Conservation (phyloP, 2,888 invertebrate species). For the Agonopterix alstromeriana region DNA sequence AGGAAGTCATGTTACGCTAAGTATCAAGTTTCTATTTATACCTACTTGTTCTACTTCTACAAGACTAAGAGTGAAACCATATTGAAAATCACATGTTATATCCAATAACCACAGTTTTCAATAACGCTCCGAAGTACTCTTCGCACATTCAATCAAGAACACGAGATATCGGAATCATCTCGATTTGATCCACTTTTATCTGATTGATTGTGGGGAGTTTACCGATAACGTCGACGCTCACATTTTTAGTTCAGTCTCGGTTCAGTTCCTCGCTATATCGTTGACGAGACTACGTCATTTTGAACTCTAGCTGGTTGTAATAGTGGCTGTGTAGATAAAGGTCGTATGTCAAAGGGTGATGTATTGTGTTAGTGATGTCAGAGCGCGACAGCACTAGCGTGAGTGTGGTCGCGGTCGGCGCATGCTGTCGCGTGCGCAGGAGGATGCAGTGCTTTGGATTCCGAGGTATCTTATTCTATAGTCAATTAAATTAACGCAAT, state of each 20-base stretch:
- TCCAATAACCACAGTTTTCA: too few relatives aligned
- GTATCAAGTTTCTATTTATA: too few relatives aligned
- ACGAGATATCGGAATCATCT: slow-evolving; percentile 38
- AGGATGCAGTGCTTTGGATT: slow-evolving; percentile 72
- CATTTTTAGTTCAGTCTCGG: slow-evolving; percentile 40
- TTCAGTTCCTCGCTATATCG: slow-evolving; percentile 23
- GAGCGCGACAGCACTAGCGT: slow-evolving; percentile 59
- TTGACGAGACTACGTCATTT: slow-evolving; percentile 20
- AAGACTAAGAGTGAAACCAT: too few relatives aligned
- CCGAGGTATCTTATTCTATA: slow-evolving; percentile 42
- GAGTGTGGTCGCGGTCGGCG: slow-evolving; percentile 44
- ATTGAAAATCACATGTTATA: too few relatives aligned
- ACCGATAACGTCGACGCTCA: slow-evolving; percentile 41
- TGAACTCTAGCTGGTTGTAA: slow-evolving; percentile 30
- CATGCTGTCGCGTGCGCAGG: slow-evolving; percentile 65
- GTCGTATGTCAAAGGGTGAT: slow-evolving; percentile 46
- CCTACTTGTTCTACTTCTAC: too few relatives aligned
- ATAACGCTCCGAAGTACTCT: neutral
- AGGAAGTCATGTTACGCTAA: too few relatives aligned
- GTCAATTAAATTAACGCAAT: too few relatives aligned
- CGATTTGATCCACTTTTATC: slow-evolving; percentile 43
- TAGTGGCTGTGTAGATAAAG: slow-evolving; percentile 22
- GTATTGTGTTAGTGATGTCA: slow-evolving; percentile 39
- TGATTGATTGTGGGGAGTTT: slow-evolving; percentile 28
- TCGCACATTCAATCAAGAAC: slow-evolving; percentile 12